Percentiles rank a stretch among this genome's conserved stretches.
phyloP scores from a whole-genome alignment of 2,888 invertebrate species.

The Chaetogeoica ovagalla region DNA sequence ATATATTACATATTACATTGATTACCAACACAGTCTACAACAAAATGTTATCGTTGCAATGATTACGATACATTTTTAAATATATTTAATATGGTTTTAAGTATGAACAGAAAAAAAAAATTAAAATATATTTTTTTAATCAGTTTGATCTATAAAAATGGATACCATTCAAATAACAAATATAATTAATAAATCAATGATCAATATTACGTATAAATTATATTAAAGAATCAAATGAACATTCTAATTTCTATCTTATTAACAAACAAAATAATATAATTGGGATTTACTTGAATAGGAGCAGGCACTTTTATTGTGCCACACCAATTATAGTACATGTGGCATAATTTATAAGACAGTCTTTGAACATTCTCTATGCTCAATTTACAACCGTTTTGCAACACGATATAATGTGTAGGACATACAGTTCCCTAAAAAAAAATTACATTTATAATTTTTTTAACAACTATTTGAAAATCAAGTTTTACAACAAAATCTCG shows the following conservation, averaged over 20 bases:
- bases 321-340: slow-evolving; percentile 95
- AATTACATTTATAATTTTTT: not conserved
- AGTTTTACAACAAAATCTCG: not conserved
- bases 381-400: slow-evolving; percentile 60
- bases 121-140: too few species aligned
- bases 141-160: too few species aligned
- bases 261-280: not conserved
- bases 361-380: slow-evolving; percentile 67
- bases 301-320: slow-evolving; percentile 92
- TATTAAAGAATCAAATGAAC: not conserved
- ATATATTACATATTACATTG: too few species aligned
- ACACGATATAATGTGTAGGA: slow-evolving; percentile 87
- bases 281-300: slow-evolving; percentile 68
- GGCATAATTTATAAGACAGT: slow-evolving; percentile 84
- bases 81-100: too few species aligned
- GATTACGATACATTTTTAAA: too few species aligned
- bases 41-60: too few species aligned
- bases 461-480: not conserved
- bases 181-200: too few species aligned
- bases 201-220: too few species aligned
- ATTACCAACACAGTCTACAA: too few species aligned
- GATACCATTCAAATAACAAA: too few species aligned
- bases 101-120: not conserved
- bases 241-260: not conserved
- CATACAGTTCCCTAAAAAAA: slow-evolving; percentile 79